These are phyloP conservation scores for Cephus pygmeus DNA, from an alignment of 2,888 invertebrate genomes.

Conservation along the genomic window DNA sequence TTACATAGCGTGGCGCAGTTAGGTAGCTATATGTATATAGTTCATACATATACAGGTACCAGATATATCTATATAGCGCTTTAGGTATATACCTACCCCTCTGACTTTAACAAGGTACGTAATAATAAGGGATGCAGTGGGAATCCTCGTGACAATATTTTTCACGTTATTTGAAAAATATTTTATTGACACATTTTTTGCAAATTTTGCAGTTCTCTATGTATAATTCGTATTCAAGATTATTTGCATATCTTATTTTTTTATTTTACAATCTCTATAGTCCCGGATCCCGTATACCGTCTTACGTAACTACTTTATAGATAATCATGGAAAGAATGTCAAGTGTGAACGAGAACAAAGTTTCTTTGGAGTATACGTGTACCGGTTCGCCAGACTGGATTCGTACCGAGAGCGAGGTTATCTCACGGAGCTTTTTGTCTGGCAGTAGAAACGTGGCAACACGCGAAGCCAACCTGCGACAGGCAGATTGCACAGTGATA, in stretches of 20 bases:
- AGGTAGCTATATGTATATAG: slow-evolving; percentile 18
- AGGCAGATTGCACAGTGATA: slow-evolving; percentile 57
- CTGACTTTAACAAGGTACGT: slow-evolving; percentile 32
- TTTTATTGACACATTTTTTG: neutral
- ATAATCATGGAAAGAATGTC: neutral
- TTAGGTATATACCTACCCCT: slow-evolving; percentile 8
- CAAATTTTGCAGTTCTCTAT: neutral
- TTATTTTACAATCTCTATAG: neutral
- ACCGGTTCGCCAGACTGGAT: neutral
- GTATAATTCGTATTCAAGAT: neutral
- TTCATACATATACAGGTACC: slow-evolving; percentile 17
- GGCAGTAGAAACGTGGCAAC: slow-evolving; percentile 51
- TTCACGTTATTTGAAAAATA: neutral
- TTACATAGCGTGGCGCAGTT: slow-evolving; percentile 51
- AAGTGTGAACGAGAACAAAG: neutral
- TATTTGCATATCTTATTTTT: neutral
- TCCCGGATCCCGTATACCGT: neutral
- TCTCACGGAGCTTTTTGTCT: slow-evolving; percentile 53
- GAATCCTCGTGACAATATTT: neutral
- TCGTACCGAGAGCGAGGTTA: slow-evolving; percentile 35
- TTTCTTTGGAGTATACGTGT: slow-evolving; percentile 3
- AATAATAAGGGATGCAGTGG: slow-evolving; percentile 48
- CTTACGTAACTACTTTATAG: neutral
- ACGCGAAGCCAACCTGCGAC: slow-evolving; percentile 57
- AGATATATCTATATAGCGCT: slow-evolving; percentile 4